Percentiles rank a stretch among this genome's conserved stretches.
Evolutionary conservation across 2,797 vertebrate genomes (phyloP).

Genomic region (Siniperca undulata): DNA sequence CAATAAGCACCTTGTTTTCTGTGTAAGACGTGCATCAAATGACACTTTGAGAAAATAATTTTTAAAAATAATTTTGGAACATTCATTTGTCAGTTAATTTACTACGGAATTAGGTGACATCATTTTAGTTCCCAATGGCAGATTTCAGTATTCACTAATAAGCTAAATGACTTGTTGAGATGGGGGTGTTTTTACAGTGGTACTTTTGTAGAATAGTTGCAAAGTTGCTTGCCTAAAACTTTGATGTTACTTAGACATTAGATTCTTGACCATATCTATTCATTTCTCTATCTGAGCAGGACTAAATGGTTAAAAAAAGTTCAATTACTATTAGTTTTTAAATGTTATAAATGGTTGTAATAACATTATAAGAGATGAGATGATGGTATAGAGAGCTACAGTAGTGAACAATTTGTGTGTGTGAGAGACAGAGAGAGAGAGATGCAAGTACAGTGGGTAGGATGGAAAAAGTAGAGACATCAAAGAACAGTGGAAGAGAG

Average conservation of each 20-base stretch:
- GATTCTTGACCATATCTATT: background rate
- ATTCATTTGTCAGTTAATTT: background rate
- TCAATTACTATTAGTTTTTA: background rate
- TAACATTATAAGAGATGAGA: background rate
- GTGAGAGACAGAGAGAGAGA: slow-evolving; percentile 9
- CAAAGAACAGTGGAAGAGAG: slow-evolving; percentile 71
- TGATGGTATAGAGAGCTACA: background rate
- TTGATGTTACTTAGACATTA: background rate
- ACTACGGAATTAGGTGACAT: background rate
- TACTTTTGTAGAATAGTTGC: background rate
- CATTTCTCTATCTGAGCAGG: background rate
- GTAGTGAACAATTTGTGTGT: background rate
- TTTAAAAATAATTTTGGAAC: too few relatives aligned
- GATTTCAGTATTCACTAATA: background rate
- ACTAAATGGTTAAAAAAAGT: background rate
- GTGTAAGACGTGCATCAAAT: background rate
- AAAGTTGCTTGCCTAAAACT: background rate
- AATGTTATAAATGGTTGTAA: slow-evolving; percentile 2
- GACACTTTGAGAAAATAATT: too few relatives aligned
- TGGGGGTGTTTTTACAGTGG: background rate
- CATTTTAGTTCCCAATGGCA: background rate
- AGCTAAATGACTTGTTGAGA: background rate
- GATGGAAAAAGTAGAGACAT: slow-evolving; percentile 73
- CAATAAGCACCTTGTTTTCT: background rate
- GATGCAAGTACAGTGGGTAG: slow-evolving; percentile 36